These are phyloP conservation scores for Nibea albiflora DNA, from an alignment of 2,113 vertebrate species.

Conservation along the genomic window DNA sequence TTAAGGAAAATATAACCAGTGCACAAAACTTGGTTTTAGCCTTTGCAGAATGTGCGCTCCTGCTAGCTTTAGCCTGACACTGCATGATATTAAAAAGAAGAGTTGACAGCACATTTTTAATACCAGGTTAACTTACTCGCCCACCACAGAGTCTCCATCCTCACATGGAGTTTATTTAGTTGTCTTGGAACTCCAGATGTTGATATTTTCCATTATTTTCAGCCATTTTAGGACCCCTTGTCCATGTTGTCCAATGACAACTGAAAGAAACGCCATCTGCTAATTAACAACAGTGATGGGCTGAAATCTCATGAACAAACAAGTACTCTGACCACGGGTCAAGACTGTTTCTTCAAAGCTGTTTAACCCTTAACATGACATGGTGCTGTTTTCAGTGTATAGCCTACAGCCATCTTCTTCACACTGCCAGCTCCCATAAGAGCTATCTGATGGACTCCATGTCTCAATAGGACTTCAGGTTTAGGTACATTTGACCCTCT, in stretches of 20 bases:
- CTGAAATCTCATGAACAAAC: background rate
- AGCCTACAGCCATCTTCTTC: background rate
- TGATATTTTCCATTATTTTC: background rate
- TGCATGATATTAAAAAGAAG: too few relatives aligned
- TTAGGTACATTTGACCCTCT: background rate
- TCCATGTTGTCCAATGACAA: background rate
- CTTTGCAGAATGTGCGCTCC: background rate
- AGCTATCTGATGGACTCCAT: background rate
- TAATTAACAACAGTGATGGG: background rate
- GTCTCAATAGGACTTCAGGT: background rate
- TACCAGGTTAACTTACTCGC: background rate
- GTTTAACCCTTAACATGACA: background rate
- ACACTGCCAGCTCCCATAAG: background rate
- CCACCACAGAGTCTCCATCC: background rate
- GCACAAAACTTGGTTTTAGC: background rate
- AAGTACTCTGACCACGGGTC: background rate
- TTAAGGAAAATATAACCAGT: too few relatives aligned
- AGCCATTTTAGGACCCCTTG: background rate
- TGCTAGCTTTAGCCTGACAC: background rate
- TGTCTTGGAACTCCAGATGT: background rate
- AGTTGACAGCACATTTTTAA: too few relatives aligned
- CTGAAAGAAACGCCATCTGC: too few relatives aligned
- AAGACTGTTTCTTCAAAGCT: background rate
- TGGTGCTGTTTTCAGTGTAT: background rate
- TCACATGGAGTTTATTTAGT: background rate